phyloP scores from a whole-genome alignment of 2,797 vertebrate genomes.

The Squalus acanthias region DNA sequence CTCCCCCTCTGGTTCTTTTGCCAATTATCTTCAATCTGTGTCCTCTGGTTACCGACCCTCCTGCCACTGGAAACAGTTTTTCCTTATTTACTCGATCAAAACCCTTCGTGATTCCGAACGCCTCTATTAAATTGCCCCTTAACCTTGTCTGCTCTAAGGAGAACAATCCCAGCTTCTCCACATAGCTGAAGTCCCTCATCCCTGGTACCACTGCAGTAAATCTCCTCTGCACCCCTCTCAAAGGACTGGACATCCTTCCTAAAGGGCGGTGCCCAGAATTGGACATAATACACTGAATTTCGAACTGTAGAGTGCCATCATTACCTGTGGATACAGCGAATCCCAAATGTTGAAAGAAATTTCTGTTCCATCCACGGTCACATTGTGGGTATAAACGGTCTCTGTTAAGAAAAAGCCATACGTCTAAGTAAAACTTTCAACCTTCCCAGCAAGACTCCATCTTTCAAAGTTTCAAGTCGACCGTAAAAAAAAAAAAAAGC shows the following conservation, averaged over 20 bases:
- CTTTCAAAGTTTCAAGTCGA: too few species aligned
- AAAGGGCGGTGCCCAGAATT: too few species aligned
- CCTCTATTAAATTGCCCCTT: background rate
- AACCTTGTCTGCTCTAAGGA: background rate
- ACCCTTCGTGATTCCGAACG: background rate
- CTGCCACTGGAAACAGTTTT: too few species aligned
- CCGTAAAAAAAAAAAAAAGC: too few species aligned
- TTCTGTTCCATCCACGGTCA: constrained; percentile 52
- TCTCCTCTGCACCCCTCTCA: too few species aligned
- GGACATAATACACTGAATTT: background rate
- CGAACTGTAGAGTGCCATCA: background rate
- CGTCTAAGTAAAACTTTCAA: background rate
- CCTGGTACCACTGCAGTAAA: background rate
- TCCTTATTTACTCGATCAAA: too few species aligned
- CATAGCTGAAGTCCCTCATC: background rate
- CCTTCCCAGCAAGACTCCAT: background rate
- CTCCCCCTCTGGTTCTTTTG: too few species aligned
- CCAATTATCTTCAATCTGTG: too few species aligned
- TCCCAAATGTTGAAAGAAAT: constrained; percentile 61
- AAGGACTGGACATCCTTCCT: too few species aligned
- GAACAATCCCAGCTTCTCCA: too few species aligned
- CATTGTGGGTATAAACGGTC: constrained; percentile 57
- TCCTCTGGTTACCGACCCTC: too few species aligned
- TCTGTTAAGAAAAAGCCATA: constrained; percentile 44
- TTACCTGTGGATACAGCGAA: constrained; percentile 54